Conservation (phyloP, 2,113 vertebrate species). For the Egretta garzetta region DNA sequence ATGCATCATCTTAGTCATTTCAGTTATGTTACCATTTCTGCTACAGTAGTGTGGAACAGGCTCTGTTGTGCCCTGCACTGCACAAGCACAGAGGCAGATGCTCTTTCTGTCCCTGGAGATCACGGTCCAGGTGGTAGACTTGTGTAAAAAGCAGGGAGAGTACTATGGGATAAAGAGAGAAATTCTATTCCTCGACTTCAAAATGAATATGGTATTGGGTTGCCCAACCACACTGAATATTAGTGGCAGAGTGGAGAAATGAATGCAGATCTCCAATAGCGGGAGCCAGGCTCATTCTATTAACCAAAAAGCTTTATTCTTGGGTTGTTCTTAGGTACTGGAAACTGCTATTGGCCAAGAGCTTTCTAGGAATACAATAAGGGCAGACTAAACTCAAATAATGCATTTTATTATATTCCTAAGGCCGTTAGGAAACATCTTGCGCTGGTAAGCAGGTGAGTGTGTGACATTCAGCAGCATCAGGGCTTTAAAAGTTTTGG, state of each 20-base stretch:
- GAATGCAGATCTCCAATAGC: not conserved
- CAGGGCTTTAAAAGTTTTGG: not conserved
- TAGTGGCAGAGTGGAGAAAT: not conserved
- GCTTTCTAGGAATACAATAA: not conserved
- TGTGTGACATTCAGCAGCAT: not conserved
- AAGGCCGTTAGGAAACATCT: not conserved
- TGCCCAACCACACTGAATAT: not conserved
- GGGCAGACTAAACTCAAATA: not conserved
- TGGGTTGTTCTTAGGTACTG: not conserved
- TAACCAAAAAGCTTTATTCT: not conserved
- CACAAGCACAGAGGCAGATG: not conserved
- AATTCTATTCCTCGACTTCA: not conserved
- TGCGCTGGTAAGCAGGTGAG: not conserved
- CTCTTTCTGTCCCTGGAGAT: not conserved
- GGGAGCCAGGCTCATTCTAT: not conserved
- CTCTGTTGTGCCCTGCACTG: not conserved
- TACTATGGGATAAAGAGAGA: not conserved
- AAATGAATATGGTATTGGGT: not conserved
- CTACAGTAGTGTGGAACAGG: not conserved
- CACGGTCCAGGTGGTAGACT: not conserved
- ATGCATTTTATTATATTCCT: not conserved
- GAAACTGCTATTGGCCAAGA: not conserved
- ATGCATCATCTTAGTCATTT: not conserved
- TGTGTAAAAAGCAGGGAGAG: not conserved
- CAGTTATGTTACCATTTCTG: not conserved